phyloP scores from a whole-genome alignment of 2,888 invertebrate species.

The Dioctria linearis region DNA sequence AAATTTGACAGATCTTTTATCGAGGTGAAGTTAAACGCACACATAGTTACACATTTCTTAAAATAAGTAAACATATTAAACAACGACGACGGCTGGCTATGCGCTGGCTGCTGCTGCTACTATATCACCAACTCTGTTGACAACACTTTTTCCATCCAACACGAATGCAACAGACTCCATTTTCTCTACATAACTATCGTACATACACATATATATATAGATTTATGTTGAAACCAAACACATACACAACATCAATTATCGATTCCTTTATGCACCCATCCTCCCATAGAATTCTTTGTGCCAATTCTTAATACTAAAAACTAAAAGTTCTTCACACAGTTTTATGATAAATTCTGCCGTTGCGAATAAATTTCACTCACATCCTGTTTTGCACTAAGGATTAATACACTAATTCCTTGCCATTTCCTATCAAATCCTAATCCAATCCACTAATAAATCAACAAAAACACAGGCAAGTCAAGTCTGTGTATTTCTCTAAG shows the following conservation, averaged over 20 bases:
- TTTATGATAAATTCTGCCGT: too few species aligned
- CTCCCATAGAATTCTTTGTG: conserved; percentile 9
- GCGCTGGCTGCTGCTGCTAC: not conserved
- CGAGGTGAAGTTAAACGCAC: not conserved
- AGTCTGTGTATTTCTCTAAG: too few species aligned
- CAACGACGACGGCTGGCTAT: too few species aligned
- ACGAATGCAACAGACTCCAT: conserved; percentile 50
- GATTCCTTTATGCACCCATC: conserved; percentile 38
- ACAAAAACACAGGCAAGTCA: not conserved
- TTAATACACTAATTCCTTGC: too few species aligned
- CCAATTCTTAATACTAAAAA: not conserved
- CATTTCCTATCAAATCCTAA: too few species aligned
- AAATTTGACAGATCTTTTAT: conserved; percentile 22
- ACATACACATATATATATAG: not conserved
- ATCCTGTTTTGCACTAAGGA: too few species aligned
- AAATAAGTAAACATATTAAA: not conserved
- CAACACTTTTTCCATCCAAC: conserved; percentile 14
- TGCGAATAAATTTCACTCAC: too few species aligned
- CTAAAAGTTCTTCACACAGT: too few species aligned
- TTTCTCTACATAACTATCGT: not conserved
- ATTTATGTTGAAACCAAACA: conserved; percentile 1
- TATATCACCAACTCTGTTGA: not conserved
- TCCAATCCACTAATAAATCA: not conserved
- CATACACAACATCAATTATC: conserved; percentile 43
- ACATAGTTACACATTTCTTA: not conserved